Evolutionary conservation across 2,888 invertebrate species (phyloP).

Genomic region (Eristalis intricaria): DNA sequence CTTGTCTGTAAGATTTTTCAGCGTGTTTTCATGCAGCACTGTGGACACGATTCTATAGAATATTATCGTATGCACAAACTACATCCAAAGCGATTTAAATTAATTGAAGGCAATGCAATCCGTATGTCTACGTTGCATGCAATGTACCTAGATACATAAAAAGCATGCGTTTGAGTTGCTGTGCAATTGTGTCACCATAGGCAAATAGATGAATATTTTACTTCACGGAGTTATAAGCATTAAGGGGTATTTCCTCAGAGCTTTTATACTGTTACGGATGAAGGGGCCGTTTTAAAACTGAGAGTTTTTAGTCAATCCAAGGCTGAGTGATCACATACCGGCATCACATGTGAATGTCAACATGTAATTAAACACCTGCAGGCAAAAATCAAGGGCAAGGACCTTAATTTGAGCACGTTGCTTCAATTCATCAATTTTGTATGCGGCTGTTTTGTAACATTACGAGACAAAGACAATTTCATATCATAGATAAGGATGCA

Average conservation of each 20-base stretch:
- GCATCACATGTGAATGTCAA: not conserved
- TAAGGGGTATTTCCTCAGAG: not conserved
- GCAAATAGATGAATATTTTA: not conserved
- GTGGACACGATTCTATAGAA: not conserved
- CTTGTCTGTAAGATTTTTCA: not conserved
- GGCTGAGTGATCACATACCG: not conserved
- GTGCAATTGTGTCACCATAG: not conserved
- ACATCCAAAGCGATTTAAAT: not conserved
- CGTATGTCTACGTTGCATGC: not conserved
- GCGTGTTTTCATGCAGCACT: no score
- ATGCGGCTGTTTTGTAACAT: constrained; percentile 28
- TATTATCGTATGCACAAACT: not conserved
- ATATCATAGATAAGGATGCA: constrained; percentile 68
- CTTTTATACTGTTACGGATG: not conserved
- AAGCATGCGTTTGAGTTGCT: not conserved
- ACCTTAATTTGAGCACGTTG: constrained; percentile 49
- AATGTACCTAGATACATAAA: not conserved
- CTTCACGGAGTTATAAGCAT: not conserved
- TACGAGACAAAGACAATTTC: constrained; percentile 68
- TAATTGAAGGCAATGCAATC: not conserved
- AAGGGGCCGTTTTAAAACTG: no score
- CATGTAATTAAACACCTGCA: constrained; percentile 19
- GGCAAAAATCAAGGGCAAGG: constrained; percentile 59
- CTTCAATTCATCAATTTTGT: not conserved
- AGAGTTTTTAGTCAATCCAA: no score